Conservation (phyloP, 2,888 invertebrate species). For the Gryllus longicercus region DNA sequence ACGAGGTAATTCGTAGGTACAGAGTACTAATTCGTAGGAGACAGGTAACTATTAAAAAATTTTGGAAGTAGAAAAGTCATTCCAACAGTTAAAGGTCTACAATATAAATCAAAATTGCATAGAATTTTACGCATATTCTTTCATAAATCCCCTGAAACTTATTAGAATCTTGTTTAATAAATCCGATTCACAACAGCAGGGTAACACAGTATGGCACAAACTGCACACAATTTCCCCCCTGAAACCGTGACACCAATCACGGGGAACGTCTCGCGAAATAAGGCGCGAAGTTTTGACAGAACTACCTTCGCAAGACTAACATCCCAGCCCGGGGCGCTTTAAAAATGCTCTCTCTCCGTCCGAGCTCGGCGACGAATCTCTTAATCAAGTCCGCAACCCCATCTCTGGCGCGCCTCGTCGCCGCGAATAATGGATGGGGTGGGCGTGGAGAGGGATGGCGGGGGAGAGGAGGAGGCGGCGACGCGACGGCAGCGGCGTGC, state of each 20-base stretch:
- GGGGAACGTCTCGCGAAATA: not conserved
- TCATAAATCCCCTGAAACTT: no score
- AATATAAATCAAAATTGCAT: no score
- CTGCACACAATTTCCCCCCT: not conserved
- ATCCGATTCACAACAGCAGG: not conserved
- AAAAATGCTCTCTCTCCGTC: conserved; percentile 2
- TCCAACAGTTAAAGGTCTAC: no score
- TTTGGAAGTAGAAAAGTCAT: no score
- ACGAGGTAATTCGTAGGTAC: no score
- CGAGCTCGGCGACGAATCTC: not conserved
- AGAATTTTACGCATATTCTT: no score
- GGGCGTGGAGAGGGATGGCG: no score
- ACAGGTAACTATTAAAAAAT: no score
- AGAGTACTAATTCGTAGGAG: no score
- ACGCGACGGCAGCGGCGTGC: no score
- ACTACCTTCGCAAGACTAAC: not conserved
- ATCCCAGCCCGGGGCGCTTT: not conserved
- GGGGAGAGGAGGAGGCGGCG: no score
- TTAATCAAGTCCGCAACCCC: not conserved
- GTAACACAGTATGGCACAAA: no score
- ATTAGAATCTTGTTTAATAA: not conserved
- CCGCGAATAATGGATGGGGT: not conserved
- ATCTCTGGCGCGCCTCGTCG: not conserved
- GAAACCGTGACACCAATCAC: not conserved
- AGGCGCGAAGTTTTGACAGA: not conserved